Conservation (phyloP, 2,888 invertebrate species). For the Drosophila atroscutellata region DNA sequence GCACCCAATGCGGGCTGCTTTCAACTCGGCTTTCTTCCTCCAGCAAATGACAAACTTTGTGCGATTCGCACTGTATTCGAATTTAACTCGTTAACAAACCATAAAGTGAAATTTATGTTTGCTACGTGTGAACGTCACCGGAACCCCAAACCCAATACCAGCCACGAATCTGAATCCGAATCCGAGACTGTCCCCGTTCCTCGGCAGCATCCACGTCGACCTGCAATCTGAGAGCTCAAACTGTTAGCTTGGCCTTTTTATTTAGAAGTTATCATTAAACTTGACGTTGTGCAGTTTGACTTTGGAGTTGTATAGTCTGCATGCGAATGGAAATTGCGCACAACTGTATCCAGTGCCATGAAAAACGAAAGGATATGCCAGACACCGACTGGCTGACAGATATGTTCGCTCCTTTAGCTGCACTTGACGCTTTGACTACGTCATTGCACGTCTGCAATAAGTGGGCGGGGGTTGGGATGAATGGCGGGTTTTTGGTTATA, state of each 20-base stretch:
- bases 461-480: background rate
- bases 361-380: conserved; percentile 66
- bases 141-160: conserved; percentile 2
- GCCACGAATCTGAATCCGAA: background rate
- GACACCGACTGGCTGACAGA: conserved; percentile 19
- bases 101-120: conserved; percentile 76
- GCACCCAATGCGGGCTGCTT: background rate
- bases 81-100: conserved; percentile 78
- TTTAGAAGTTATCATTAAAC: conserved; percentile 69
- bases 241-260: conserved; percentile 54
- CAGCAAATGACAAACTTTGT: conserved; percentile 71
- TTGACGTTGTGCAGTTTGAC: conserved; percentile 61
- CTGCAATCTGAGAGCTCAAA: conserved; percentile 54
- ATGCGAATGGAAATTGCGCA: background rate
- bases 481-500: background rate
- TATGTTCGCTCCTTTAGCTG: conserved; percentile 49
- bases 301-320: conserved; percentile 58
- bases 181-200: background rate
- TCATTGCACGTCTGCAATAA: conserved; percentile 68
- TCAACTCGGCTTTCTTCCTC: conserved; percentile 41
- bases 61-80: conserved; percentile 71
- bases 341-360: conserved; percentile 54
- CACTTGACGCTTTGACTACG: conserved; percentile 76
- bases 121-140: conserved; percentile 67
- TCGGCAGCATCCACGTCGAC: conserved; percentile 16